These are phyloP conservation scores for Felis catus DNA, from an alignment of 2,113 vertebrate species.

Conservation along the genomic window DNA sequence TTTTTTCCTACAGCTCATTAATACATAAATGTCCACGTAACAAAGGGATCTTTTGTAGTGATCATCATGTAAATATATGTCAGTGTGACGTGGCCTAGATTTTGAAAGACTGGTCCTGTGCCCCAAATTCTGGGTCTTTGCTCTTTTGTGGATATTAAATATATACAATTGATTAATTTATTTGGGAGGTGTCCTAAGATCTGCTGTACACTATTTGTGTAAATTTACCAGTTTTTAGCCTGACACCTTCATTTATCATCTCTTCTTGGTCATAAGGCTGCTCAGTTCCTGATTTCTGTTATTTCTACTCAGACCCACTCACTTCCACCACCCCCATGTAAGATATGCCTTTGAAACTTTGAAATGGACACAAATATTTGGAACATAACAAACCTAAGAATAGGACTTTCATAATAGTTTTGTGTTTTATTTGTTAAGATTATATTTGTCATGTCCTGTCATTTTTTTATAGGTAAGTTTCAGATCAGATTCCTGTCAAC, in stretches of 20 bases:
- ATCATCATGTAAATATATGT: slow-evolving; percentile 35
- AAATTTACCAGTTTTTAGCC: background rate
- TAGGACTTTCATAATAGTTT: slow-evolving; percentile 35
- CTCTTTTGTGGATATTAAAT: background rate
- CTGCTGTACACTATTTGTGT: background rate
- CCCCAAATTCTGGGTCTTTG: slow-evolving; percentile 32
- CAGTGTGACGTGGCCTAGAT: background rate
- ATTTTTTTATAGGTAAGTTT: slow-evolving; percentile 76
- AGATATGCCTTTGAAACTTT: slow-evolving; percentile 37
- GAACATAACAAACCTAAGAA: slow-evolving; percentile 5
- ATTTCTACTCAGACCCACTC: background rate
- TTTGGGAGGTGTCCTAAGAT: background rate
- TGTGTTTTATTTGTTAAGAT: slow-evolving; percentile 72
- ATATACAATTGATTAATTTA: background rate
- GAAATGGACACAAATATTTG: slow-evolving; percentile 40
- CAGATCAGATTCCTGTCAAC: slow-evolving; percentile 57
- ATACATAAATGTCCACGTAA: slow-evolving; percentile 10
- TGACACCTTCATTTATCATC: slow-evolving; percentile 9
- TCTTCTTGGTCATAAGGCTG: slow-evolving; percentile 22
- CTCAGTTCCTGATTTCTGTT: background rate
- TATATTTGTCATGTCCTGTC: slow-evolving; percentile 74
- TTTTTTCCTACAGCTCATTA: background rate
- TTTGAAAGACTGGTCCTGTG: slow-evolving; percentile 1
- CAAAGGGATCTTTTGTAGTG: slow-evolving; percentile 12
- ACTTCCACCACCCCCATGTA: background rate